A percentile compares a stretch with the other conserved stretches of the same genome.
Conservation (phyloP, 2,797 vertebrate genomes). For the Phrynocephalus forsythii region DNA sequence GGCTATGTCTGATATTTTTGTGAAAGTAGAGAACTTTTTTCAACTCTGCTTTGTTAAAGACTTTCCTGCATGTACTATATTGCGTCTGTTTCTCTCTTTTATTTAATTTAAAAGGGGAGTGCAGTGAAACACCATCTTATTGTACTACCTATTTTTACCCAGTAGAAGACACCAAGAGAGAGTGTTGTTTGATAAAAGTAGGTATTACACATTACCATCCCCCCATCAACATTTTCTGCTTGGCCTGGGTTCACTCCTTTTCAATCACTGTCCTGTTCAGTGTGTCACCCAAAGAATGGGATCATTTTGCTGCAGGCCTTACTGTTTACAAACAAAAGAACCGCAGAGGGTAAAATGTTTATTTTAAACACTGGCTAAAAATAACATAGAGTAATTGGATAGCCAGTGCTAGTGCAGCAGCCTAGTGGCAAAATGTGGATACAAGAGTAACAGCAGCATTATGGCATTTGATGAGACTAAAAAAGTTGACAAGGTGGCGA, state of each 20-base stretch:
- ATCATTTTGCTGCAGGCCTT: conserved; percentile 33
- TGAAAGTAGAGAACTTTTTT: not conserved
- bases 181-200: not conserved
- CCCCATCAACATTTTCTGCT: not conserved
- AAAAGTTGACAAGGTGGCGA: not conserved
- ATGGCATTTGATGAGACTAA: not conserved
- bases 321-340: conserved; percentile 44
- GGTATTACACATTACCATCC: not conserved
- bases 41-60: not conserved
- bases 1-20: not conserved
- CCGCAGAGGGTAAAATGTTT: conserved; percentile 24
- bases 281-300: conserved; percentile 32
- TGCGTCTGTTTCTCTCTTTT: too few relatives aligned
- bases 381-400: conserved; percentile 11
- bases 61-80: not conserved
- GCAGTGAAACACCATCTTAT: not conserved
- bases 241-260: conserved; percentile 24
- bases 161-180: not conserved
- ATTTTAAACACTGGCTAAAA: conserved; percentile 35
- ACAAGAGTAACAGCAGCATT: not conserved
- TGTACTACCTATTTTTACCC: not conserved
- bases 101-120: not conserved
- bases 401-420: not conserved
- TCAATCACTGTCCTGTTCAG: conserved; percentile 47
- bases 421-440: not conserved